Evolutionary conservation across 2,888 invertebrate genomes (phyloP).

Genomic region (Agrochola circellaris): DNA sequence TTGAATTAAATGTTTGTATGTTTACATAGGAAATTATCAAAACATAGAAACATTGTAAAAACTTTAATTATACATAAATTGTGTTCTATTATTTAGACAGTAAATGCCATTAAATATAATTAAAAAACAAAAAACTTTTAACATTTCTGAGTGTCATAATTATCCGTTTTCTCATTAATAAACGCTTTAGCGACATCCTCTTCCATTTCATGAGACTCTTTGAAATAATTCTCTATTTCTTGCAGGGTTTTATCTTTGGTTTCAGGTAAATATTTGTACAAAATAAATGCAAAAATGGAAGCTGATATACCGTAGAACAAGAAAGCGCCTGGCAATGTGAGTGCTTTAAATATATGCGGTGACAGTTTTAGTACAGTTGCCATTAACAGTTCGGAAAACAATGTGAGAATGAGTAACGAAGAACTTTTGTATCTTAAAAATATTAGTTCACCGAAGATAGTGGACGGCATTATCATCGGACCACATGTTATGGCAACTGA

Average conservation of each 20-base stretch:
- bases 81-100: constrained; percentile 56
- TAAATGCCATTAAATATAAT: constrained; percentile 61
- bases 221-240: constrained; percentile 76
- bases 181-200: constrained; percentile 64
- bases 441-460: constrained; percentile 79
- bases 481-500: constrained; percentile 80
- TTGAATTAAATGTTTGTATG: constrained; percentile 21
- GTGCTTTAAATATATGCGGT: constrained; percentile 72
- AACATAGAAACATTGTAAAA: constrained; percentile 42
- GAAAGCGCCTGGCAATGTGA: constrained; percentile 77
- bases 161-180: constrained; percentile 61
- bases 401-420: constrained; percentile 71
- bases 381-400: constrained; percentile 73
- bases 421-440: constrained; percentile 76
- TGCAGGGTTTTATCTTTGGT: constrained; percentile 77
- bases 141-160: constrained; percentile 56
- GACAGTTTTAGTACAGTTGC: constrained; percentile 76
- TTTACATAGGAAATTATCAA: constrained; percentile 46
- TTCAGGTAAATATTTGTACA: constrained; percentile 75
- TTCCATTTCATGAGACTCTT: constrained; percentile 59
- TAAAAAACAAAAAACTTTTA: constrained; percentile 50
- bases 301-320: constrained; percentile 73
- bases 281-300: constrained; percentile 70
- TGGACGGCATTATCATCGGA: constrained; percentile 78
- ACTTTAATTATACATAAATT: constrained; percentile 50